Conservation (phyloP, 2,113 vertebrate species). For the Gobiocypris rarus region DNA sequence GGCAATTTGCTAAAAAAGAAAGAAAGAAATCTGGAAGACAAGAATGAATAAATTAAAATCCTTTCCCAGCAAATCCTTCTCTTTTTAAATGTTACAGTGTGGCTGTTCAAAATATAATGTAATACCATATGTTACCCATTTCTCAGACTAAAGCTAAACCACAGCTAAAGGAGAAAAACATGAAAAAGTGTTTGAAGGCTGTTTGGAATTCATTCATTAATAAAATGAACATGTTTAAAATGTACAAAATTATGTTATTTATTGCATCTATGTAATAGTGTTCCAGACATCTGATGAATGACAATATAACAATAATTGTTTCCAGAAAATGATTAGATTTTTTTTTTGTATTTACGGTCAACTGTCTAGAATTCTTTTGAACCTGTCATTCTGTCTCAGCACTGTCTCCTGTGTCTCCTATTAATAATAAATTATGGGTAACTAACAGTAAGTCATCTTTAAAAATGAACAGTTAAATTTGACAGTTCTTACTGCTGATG, state of each 20-base stretch:
- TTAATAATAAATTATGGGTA: not conserved
- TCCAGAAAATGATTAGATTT: slow-evolving; percentile 19
- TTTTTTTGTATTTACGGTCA: slow-evolving; percentile 10
- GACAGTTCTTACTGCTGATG: not conserved
- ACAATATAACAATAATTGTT: not conserved
- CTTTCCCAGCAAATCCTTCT: not conserved
- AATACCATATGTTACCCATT: slow-evolving; percentile 9
- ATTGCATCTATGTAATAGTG: not conserved
- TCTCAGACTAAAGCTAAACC: not conserved
- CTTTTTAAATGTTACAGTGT: not conserved
- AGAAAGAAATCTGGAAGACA: not conserved
- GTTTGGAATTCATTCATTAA: not conserved
- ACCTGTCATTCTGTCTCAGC: not conserved
- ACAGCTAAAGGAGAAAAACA: not conserved
- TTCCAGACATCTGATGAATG: not conserved
- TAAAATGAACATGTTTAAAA: not conserved
- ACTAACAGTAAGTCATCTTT: not conserved
- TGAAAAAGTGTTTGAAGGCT: slow-evolving; percentile 2
- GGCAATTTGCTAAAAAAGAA: not conserved
- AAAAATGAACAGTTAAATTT: not conserved
- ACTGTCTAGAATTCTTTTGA: not conserved
- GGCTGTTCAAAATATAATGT: slow-evolving; percentile 4
- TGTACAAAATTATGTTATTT: not conserved
- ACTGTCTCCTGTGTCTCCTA: not conserved
- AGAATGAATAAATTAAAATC: not conserved